Conservation (phyloP, 2,797 vertebrate genomes). For the Smutsia gigantea region DNA sequence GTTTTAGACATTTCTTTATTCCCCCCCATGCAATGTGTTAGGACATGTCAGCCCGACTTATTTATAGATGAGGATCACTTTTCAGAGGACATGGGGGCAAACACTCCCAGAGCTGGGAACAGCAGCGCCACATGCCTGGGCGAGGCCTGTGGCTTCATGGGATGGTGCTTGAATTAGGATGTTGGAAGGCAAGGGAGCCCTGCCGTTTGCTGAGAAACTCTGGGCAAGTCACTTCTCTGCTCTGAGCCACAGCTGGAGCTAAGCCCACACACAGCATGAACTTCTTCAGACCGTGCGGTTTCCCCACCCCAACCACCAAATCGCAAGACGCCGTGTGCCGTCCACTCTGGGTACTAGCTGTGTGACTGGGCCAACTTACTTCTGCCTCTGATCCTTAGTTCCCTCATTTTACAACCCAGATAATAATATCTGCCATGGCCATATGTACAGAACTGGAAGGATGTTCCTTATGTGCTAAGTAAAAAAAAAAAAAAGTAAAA, state of each 20-base stretch:
- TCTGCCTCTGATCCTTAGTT: not conserved
- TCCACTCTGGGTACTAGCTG: not conserved
- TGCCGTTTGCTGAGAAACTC: not conserved
- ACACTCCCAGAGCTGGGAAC: conserved; percentile 32
- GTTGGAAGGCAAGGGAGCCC: not conserved
- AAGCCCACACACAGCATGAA: not conserved
- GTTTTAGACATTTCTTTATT: conserved; percentile 82
- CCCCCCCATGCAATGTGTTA: conserved; percentile 81
- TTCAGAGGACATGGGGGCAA: conserved; percentile 78
- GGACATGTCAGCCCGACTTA: conserved; percentile 84
- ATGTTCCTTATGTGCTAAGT: not conserved
- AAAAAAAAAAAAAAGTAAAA: not conserved
- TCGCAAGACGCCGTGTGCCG: not conserved
- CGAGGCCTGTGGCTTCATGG: not conserved
- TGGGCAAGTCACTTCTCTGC: not conserved
- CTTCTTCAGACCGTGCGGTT: not conserved
- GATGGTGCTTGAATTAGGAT: conserved; percentile 1
- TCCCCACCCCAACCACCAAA: not conserved
- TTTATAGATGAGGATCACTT: conserved; percentile 87
- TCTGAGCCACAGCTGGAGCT: not conserved
- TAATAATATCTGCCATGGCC: not conserved
- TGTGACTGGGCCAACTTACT: not conserved
- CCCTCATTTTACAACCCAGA: not conserved
- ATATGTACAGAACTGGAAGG: not conserved
- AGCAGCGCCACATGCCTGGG: conserved; percentile 48